Base-by-base conservation (phyloP, 2,113 vertebrate genomes). In the Taxidea taxus region DNA sequence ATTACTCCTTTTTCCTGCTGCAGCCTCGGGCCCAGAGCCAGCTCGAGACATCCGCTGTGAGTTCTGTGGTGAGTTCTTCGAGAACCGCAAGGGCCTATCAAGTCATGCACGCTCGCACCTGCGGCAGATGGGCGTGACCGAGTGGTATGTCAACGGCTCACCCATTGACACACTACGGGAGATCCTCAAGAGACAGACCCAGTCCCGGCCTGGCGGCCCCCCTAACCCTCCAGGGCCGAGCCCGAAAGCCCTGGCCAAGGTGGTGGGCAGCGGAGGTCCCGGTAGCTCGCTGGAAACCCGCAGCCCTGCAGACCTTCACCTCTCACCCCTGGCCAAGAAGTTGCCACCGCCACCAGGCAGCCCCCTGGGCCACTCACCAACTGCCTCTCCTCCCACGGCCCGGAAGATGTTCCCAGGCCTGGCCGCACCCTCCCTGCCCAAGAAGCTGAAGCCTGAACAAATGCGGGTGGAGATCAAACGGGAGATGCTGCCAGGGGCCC, bases 31-130 rank as follows among this genome's bases (percentile, higher is more conserved):
- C 42, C 98, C 98, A 75, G 99, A 99, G 97, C 99, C 99, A 2
- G 99, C 99, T 0, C 98, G 99, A 21, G 99, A 99, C 74, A 99
- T 99, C 94, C 99, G 99, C 96, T 99, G 99, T 0, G 99, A 99
- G 93, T 99, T 99, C 98, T 99, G 99, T 2, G 99, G 99, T 1
- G 99, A 99, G 94, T 99, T 99, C 97, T 99, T 99, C 27, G 99
- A 99, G 97, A 99, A 99, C 98, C 99, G 99, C 6, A 99, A 99
- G 97, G 99, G 99, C 8, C 99, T 99, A 1, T 99, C 99, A 0
- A 99, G 99, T 98, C 99, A 99, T 29, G 99, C 99, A 0, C 99
- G 99, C 70, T 99, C 99, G 21, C 99, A 99, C 98, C 98, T 99
- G 72, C 99, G 99, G 1, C 99, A 99, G 98, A 99, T 99, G 99